Base-by-base conservation (phyloP, 2,797 vertebrate species). In the Heterohyrax brucei region DNA sequence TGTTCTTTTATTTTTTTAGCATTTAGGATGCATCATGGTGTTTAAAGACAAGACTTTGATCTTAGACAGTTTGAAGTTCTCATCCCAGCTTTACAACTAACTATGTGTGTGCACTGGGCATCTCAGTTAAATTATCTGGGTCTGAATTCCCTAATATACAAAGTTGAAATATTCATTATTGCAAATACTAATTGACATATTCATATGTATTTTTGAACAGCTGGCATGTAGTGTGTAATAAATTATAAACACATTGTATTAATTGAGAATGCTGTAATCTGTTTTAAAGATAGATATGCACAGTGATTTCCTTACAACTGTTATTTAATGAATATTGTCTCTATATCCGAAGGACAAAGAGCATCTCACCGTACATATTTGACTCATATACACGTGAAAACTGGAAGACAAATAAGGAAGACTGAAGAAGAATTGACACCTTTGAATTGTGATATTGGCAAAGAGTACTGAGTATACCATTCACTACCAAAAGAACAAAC, bases 101-200 rank as follows among this genome's bases (percentile, higher is more conserved):
- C 68, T 61, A 4, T 73, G 73, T 48, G 3, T 56, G 10, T 76
- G 13, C 6, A 64, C 48, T 7, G 5, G 9, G 4, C 1, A 59
- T 91, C 19, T 64, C 4, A 78, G 7, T 76, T 68, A 70, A 85
- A 24, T 85, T n/a, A 77, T 75, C 28, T 84, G 53, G 50, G 13
- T 77, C 18, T 96, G 16, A 44, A 62, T 89, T 83, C 10, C 22
- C 28, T 50, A 13, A 64, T 77, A 24, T 22, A 33, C 48, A 84
- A 56, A 86, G 66, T 28, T 2, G 12, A 72, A 95, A 12, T 89
- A 72, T 22, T 64, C 22, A 73, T 28, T 72, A 18, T 59, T n/a
- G n/a, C 76, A 56, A 85, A 33, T 66, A 76, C 56, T 82, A 89
- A 79, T 21, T 85, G 68, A 89, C 61, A 48, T 53, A 44, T n/a